phyloP scores from a whole-genome alignment of 2,797 vertebrate genomes.

The Neosilurus hyrtlii region DNA sequence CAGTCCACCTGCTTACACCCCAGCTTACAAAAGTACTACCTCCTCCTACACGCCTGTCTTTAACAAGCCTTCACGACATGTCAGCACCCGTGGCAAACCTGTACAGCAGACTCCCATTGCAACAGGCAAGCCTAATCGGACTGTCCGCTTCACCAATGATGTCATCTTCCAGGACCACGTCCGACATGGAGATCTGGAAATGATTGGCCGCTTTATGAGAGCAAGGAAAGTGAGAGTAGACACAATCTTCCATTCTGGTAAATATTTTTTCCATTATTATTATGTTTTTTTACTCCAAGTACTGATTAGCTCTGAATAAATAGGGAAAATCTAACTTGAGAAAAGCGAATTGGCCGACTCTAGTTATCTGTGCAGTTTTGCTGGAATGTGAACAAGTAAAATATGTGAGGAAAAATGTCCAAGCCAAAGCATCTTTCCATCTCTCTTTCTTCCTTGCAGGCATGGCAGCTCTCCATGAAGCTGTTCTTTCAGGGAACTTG shows the following conservation, averaged over 20 bases:
- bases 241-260: constrained; percentile 89
- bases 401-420: neutral
- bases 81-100: constrained; percentile 52
- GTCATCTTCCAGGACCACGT: constrained; percentile 92
- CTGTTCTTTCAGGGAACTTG: constrained; percentile 89
- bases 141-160: constrained; percentile 89
- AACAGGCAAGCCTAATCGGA: constrained; percentile 67
- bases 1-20: constrained; percentile 59
- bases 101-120: constrained; percentile 55
- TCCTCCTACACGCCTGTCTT: constrained; percentile 64
- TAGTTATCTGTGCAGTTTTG: neutral
- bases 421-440: neutral
- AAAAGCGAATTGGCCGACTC: neutral
- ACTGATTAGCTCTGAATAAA: neutral
- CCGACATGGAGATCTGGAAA: constrained; percentile 86
- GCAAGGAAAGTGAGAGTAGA: constrained; percentile 88
- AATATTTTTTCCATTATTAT: constrained; percentile 41
- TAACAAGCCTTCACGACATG: constrained; percentile 62
- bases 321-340: neutral
- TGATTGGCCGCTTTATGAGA: constrained; percentile 92
- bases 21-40: constrained; percentile 54
- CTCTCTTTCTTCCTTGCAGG: constrained; percentile 68
- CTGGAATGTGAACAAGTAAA: neutral
- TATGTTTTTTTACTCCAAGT: neutral
- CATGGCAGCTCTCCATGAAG: constrained; percentile 92